Percentiles rank a stretch among this genome's conserved stretches.
Conservation (phyloP, 2,113 vertebrate genomes). For the Herpetotheres cachinnans region DNA sequence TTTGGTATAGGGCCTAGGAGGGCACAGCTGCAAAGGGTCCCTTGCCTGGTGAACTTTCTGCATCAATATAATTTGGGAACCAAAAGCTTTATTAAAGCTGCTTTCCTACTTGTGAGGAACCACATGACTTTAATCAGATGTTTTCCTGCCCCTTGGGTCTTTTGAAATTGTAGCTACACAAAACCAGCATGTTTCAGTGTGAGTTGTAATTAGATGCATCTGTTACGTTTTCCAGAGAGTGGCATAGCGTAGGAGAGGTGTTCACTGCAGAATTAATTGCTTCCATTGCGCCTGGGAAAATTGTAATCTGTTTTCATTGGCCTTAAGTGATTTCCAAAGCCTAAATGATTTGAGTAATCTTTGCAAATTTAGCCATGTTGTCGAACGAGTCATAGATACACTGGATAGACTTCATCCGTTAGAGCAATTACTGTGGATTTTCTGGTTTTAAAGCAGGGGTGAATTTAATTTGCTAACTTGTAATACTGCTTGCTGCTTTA, state of each 20-base stretch:
- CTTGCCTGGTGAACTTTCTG: background rate
- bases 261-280: background rate
- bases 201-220: background rate
- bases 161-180: background rate
- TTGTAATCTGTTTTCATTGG: background rate
- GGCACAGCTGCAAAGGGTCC: background rate
- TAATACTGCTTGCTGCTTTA: background rate
- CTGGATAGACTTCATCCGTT: background rate
- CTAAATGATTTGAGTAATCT: background rate
- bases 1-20: background rate
- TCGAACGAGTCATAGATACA: background rate
- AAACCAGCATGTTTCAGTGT: background rate
- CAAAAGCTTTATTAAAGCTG: background rate
- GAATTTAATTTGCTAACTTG: background rate
- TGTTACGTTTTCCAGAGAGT: background rate
- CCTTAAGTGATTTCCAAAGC: background rate
- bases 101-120: background rate
- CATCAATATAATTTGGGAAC: background rate
- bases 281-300: background rate
- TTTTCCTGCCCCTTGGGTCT: background rate
- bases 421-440: background rate
- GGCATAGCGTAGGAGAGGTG: background rate
- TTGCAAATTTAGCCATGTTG: background rate
- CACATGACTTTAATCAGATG: background rate
- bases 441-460: background rate